These are phyloP conservation scores for Heliconius hermathena DNA, from an alignment of 1,140 invertebrate genomes.

Conservation along the genomic window DNA sequence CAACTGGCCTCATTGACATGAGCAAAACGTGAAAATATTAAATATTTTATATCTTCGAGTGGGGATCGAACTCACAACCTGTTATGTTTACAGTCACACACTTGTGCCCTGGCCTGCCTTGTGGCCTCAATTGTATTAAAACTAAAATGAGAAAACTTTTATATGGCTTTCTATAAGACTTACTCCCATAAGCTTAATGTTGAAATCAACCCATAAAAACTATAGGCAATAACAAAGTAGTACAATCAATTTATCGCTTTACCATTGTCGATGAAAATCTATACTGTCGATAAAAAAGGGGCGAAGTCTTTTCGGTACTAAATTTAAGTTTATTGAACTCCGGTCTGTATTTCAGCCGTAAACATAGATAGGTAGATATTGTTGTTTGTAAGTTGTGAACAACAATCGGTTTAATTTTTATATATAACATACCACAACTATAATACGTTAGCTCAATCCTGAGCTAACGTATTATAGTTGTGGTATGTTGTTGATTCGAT, in stretches of 20 bases:
- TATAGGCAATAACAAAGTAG: conserved; percentile 40
- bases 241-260: conserved; percentile 53
- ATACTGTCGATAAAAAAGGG: conserved; percentile 50
- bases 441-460: too few species aligned
- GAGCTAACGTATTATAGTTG: too few species aligned
- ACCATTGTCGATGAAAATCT: conserved; percentile 51
- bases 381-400: not conserved
- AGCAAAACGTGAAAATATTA: too few species aligned
- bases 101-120: too few species aligned
- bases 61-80: too few species aligned
- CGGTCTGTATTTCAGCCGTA: conserved; percentile 58
- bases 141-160: conserved; percentile 8
- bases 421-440: too few species aligned
- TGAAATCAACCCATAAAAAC: conserved; percentile 17
- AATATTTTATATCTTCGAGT: too few species aligned
- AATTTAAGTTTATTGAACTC: conserved; percentile 64
- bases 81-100: too few species aligned
- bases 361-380: conserved; percentile 58
- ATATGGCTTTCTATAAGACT: not conserved
- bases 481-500: too few species aligned
- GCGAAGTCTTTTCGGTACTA: conserved; percentile 49
- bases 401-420: not conserved
- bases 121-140: not conserved
- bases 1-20: too few species aligned
- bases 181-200: not conserved